Percentiles rank a stretch among this genome's conserved stretches.
These are phyloP conservation scores for Coregonus ussuriensis DNA, from an alignment of 2,797 vertebrate species.

Conservation along the genomic window DNA sequence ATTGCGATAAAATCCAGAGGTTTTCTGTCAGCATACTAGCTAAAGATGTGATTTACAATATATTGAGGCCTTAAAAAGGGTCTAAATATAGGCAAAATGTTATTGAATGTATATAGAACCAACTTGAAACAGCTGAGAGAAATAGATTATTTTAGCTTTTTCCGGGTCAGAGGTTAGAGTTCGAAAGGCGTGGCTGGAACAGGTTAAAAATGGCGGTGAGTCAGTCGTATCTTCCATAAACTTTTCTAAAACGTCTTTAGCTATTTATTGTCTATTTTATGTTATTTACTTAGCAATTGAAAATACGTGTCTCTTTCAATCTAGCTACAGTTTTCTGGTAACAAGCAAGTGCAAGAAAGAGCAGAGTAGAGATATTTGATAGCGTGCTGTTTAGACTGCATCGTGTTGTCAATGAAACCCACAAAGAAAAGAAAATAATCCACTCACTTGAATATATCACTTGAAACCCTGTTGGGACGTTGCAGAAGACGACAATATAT, in stretches of 20 bases:
- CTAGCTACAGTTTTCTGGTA: not conserved
- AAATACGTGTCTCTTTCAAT: not conserved
- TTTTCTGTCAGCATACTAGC: not conserved
- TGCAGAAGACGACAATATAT: not conserved
- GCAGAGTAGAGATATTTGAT: not conserved
- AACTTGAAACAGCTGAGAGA: not conserved
- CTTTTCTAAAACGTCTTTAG: not conserved
- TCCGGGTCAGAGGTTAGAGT: slow-evolving; percentile 28
- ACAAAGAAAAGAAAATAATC: not conserved
- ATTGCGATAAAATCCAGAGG: not conserved
- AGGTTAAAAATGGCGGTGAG: slow-evolving; percentile 38
- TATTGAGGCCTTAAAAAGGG: not conserved
- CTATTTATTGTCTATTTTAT: not conserved
- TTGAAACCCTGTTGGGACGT: not conserved
- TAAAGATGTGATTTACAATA: not conserved
- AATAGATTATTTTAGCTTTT: not conserved
- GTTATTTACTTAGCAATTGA: not conserved
- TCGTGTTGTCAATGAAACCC: not conserved
- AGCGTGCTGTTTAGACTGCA: not conserved
- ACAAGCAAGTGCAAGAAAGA: not conserved
- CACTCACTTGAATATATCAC: not conserved
- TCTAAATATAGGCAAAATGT: not conserved
- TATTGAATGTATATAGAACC: slow-evolving; percentile 3
- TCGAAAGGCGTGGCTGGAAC: slow-evolving; percentile 23
- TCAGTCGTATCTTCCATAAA: not conserved